Evolutionary conservation across 2,113 vertebrate species (phyloP), one percentile per base, ranked within the genome.

Genomic region (Psephotus haematonotus): DNA sequence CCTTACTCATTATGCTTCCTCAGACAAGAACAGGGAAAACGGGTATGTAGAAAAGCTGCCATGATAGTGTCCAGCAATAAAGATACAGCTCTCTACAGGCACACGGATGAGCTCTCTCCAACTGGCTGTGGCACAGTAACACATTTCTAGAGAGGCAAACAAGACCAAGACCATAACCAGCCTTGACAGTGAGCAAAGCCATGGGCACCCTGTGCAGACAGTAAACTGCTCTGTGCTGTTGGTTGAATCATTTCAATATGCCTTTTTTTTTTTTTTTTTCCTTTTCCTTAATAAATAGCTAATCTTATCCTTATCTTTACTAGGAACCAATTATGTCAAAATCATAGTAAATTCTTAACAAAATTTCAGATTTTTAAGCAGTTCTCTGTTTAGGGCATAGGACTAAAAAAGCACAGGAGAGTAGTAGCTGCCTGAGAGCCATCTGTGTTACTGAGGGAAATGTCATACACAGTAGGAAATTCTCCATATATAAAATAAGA

Each of bases 381-480:
- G 49, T 28, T 83, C 60, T 83, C 92, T 90, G 55, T 84, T 93
- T 84, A 75, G 39, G 47, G 72, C n/a, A 84, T 1, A 7, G 55
- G 71, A 83, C 88, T 63, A 6, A 79, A 95, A 88, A 55, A 77
- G 46, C 60, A 88, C 55, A 43, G 69, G 52, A 88, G 44, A 92
- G 72, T 17, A 89, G 78, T 52, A 83, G 81, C 71, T 93, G 82
- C 62, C 60, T 89, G 86, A 95, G 78, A 91, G 75, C 95, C 85
- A 91, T 82, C 87, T 96, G 84, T 80, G 78, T 82, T 91, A 57
- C 44, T 49, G 84, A 79, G 70, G 75, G 82, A 88, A 94, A 96
- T 39, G 49, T 29, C 87, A 94, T 28, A 74, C 86, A 69, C 74
- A 85, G 94, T 55, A 62, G 75, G 87, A 92, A 85, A 53, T 44